Evolutionary conservation across 53 echinoderm and acorn worm species (phyloP), one percentile per base, ranked within the genome.

Genomic region (Henricia sp.): DNA sequence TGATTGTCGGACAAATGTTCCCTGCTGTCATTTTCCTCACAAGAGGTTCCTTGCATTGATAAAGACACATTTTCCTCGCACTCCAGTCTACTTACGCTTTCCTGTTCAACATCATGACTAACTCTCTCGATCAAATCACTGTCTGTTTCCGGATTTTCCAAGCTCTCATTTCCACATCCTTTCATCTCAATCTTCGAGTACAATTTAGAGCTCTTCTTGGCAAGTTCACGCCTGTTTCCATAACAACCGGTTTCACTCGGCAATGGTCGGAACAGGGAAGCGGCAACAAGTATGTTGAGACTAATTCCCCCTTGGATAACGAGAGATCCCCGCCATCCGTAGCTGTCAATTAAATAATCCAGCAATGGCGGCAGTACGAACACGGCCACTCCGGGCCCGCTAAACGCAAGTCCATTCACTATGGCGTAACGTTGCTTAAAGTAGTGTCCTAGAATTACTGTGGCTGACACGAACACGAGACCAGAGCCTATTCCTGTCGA

Each of bases 341-440:
- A 86, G 53, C 1, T 40, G 0, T 86, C 76, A 4, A 86, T 75
- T 19, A 86, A 68, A 33, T 54, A 67, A 4, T 68, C 68, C 21
- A 86, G 86, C 11, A 86, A 51, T 13, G 86, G 86, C 0, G 86
- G 86, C 16, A 74, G 51, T 24, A 54, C 76, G 29, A 86, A 86
- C 29, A 86, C 68, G 41, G 75, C 86, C 2, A 86, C 17, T 9
- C 86, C 86, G 16, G 76, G 75, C 12, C 86, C 86, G 19, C 52
- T 68, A 44, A 86, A 86, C 42, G 86, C 86, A 1, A 86, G 74
- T 3, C 86, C 86, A 42, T 86, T 86, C 32, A 76, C 76, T 14
- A 86, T 76, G 23, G 86, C 76, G 9, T 86, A 86, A 13, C 55
- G 66, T 35, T 44, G 38, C 41, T 86, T 67, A 17, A 86, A 86